Percentiles rank a stretch among this genome's conserved stretches.
These are phyloP conservation scores for Pelusios castaneus DNA, from an alignment of 2,113 vertebrate genomes.

Conservation along the genomic window DNA sequence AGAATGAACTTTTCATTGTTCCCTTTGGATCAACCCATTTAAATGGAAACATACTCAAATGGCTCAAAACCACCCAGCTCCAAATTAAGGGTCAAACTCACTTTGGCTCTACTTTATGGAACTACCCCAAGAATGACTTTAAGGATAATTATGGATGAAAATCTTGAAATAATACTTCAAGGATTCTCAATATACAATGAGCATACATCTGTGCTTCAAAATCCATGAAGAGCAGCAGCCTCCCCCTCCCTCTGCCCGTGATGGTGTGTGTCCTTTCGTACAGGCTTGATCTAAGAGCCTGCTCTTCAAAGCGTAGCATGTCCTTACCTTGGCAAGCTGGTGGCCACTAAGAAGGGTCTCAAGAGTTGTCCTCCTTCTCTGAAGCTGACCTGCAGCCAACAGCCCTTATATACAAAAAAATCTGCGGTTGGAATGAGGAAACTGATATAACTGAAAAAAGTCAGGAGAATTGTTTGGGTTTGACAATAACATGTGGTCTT, in stretches of 20 bases:
- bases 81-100: background rate
- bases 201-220: rapidly evolving
- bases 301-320: background rate
- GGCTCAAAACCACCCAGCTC: slow-evolving; percentile 16
- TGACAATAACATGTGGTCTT: slow-evolving; percentile 45
- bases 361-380: background rate
- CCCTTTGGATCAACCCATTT: background rate
- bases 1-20: background rate
- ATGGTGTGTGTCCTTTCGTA: background rate
- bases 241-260: background rate
- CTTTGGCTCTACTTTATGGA: background rate
- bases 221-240: background rate
- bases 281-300: background rate
- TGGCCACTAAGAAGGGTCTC: rapidly evolving
- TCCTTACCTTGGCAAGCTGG: slow-evolving; percentile 30
- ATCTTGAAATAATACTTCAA: slow-evolving; percentile 10
- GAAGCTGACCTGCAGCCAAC: background rate
- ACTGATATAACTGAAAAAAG: background rate
- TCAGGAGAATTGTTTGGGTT: slow-evolving; percentile 17
- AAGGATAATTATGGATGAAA: slow-evolving; percentile 27
- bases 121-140: background rate
- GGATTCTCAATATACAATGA: background rate
- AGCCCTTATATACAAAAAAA: slow-evolving; percentile 51
- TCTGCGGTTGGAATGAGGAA: background rate
- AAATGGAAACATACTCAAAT: slow-evolving; percentile 9